phyloP scores from a whole-genome alignment of 2,888 invertebrate genomes.

The Pristionchus maxplancki region DNA sequence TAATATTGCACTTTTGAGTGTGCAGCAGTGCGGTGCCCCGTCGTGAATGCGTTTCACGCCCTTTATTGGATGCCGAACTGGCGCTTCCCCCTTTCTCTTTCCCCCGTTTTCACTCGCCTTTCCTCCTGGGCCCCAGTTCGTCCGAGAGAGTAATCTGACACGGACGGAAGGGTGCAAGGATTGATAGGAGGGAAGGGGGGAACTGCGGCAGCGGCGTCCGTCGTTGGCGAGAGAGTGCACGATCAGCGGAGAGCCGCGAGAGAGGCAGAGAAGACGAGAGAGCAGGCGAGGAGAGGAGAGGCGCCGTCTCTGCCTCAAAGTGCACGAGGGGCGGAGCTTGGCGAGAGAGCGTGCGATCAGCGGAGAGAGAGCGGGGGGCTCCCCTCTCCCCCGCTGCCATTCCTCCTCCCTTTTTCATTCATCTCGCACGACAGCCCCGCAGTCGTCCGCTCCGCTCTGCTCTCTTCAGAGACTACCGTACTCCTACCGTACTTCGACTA shows the following conservation, averaged over 20 bases:
- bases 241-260: background rate
- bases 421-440: background rate
- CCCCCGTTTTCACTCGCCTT: background rate
- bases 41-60: background rate
- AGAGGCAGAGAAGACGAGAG: background rate
- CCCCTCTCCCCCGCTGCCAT: background rate
- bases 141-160: constrained; percentile 22
- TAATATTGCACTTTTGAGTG: background rate
- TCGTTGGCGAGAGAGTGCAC: background rate
- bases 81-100: background rate
- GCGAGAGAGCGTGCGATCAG: constrained; percentile 45
- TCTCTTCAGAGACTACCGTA: background rate
- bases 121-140: background rate
- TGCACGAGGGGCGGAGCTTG: constrained; percentile 11
- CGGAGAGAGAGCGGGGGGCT: background rate
- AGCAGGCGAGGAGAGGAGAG: background rate
- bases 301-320: constrained; percentile 41
- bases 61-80: background rate
- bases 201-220: constrained; percentile 16
- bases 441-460: background rate
- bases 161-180: constrained; percentile 1
- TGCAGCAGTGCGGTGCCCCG: background rate
- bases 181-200: constrained; percentile 15
- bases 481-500: background rate
- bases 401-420: constrained; percentile 44